Base-by-base conservation (phyloP, 37 sponge, comb jelly and placozoan species). In the Ephydatia muelleri region DNA sequence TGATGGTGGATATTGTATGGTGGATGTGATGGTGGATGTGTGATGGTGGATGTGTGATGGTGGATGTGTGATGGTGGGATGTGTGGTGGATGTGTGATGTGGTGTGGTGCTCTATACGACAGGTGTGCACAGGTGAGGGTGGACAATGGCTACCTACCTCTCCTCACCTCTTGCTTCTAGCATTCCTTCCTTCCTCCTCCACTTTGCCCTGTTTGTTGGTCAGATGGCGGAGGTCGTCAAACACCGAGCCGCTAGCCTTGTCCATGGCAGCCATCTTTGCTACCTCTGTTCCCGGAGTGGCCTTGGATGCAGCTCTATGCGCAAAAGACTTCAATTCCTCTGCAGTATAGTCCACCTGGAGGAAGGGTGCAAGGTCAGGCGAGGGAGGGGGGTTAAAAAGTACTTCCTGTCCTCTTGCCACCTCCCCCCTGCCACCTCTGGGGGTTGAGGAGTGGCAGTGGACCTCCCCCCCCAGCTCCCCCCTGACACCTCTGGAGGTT, bases 321-420 rank as follows among this genome's bases (percentile, higher is more conserved):
- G 76, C 82, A 88, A 88, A 88, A 0, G 31, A 65, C 39, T 80
- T 79, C 76, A 89, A 19, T 47, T 89, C 89, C 43, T 89, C 84
- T 33, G 83, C 84, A 0, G 80, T 89, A 36, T 89, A 89, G 67
- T 67, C 23, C 35, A 89, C 79, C 89, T 89, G 49, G 23, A 67
- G 16, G 40, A 25, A 26, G 66, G 37, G 29, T 25, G 29, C 30
- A 47, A 26, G 28, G 49, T 13, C 8, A 2, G 4, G 76, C 31
- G n/a, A 25, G 19, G 76, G 39, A 37, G 38, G 40, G 21, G 21
- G 40, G n/a, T 2, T 0, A 36, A 36, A 6, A 6, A 9, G 43
- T n/a, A 43, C 43, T 43, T 6, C 43, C 43, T 43, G 43, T 6
- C 43, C 43, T 43, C 3, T 6, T 6, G 3, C 43, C 43, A 43